Evolutionary conservation across 2,888 invertebrate species (phyloP).

Genomic region (Drosophila neutralis): DNA sequence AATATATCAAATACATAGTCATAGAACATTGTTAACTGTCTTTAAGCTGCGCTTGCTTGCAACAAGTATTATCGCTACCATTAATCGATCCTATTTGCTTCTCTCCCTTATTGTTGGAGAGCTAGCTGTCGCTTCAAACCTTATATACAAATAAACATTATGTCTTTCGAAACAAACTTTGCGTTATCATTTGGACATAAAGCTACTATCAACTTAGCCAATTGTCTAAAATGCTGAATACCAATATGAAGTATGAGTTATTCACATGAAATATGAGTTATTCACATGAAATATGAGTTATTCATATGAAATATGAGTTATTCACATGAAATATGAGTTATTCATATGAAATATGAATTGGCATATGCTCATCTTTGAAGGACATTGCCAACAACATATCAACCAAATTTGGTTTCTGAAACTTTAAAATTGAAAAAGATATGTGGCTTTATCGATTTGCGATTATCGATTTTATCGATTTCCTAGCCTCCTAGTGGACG

Average conservation of each 20-base stretch:
- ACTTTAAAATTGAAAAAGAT: neutral
- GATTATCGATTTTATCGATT: neutral
- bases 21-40: neutral
- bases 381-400: neutral
- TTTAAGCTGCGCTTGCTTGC: neutral
- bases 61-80: neutral
- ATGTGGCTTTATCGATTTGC: neutral
- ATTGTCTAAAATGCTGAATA: too few species aligned
- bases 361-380: neutral
- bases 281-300: neutral
- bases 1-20: neutral
- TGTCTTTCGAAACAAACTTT: neutral
- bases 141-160: neutral
- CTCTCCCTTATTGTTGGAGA: neutral
- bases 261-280: too few species aligned
- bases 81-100: neutral
- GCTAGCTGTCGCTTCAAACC: neutral
- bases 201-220: neutral
- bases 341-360: neutral
- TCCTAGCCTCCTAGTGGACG: neutral
- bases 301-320: neutral
- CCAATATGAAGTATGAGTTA: too few species aligned
- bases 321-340: neutral
- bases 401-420: neutral
- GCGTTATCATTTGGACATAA: neutral